Conservation (phyloP, 1,140 invertebrate genomes). For the Yoshiicerus persimilis region DNA sequence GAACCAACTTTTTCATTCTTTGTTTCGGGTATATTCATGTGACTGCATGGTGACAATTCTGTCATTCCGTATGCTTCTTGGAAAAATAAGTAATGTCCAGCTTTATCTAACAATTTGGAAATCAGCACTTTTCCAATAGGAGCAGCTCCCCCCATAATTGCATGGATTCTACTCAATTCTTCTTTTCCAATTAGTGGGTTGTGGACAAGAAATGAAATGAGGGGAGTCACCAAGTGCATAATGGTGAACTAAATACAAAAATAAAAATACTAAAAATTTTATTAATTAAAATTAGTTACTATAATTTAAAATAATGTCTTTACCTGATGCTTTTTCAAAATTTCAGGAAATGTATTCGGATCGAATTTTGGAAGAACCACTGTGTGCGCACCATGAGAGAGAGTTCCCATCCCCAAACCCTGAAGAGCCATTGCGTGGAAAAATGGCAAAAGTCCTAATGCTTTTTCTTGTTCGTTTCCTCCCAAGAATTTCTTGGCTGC, state of each 20-base stretch:
- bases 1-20: constrained; percentile 10
- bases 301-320: no score
- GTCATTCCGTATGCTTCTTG: constrained; percentile 44
- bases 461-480: constrained; percentile 29
- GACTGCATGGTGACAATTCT: constrained; percentile 24
- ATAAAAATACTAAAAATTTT: no score
- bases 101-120: constrained; percentile 28
- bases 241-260: constrained; percentile 61
- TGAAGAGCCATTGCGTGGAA: constrained; percentile 53
- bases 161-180: not conserved
- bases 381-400: constrained; percentile 59
- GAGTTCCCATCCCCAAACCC: constrained; percentile 52
- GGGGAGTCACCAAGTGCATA: constrained; percentile 64
- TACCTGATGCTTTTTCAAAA: constrained; percentile 66
- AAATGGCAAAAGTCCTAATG: constrained; percentile 39
- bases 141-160: constrained; percentile 51
- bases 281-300: no score
- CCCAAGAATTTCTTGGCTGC: not conserved
- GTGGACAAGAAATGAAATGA: constrained; percentile 67
- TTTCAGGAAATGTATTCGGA: constrained; percentile 64
- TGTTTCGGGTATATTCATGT: not conserved
- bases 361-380: constrained; percentile 76
- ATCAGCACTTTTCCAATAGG: constrained; percentile 15
- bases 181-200: constrained; percentile 54
- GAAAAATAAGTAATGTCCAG: constrained; percentile 32